phyloP scores from a whole-genome alignment of 2,113 vertebrate genomes.

The Junco hyemalis region DNA sequence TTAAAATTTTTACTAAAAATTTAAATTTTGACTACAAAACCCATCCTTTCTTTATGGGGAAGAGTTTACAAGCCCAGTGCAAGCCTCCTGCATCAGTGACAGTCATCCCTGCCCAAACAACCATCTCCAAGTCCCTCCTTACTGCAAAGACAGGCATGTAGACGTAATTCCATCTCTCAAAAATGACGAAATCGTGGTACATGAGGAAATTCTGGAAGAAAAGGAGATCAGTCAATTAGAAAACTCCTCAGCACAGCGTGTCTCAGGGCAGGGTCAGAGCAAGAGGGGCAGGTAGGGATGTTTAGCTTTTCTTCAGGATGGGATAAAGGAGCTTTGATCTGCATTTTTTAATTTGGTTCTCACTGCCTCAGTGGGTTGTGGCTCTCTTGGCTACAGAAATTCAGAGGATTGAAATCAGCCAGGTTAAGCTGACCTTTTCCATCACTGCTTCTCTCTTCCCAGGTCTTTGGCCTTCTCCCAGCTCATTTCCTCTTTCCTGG shows the following conservation, averaged over 20 bases:
- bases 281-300: background rate
- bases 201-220: background rate
- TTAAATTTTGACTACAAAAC: background rate
- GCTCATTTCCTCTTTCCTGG: background rate
- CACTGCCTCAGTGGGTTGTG: background rate
- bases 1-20: background rate
- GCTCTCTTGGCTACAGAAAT: background rate
- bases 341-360: background rate
- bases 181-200: fast-evolving
- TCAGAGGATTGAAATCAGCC: background rate
- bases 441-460: background rate
- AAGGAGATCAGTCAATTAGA: background rate
- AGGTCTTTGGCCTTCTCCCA: background rate
- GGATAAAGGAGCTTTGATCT: background rate
- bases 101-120: background rate
- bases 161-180: fast-evolving
- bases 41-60: background rate
- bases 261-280: background rate
- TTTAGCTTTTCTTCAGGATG: background rate
- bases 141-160: background rate
- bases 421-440: background rate
- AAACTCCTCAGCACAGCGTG: fast-evolving
- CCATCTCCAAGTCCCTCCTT: background rate
- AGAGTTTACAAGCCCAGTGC: background rate
- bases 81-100: background rate